These are phyloP conservation scores for Nyctibius bracteatus DNA, from an alignment of 2,113 vertebrate species.

Conservation along the genomic window DNA sequence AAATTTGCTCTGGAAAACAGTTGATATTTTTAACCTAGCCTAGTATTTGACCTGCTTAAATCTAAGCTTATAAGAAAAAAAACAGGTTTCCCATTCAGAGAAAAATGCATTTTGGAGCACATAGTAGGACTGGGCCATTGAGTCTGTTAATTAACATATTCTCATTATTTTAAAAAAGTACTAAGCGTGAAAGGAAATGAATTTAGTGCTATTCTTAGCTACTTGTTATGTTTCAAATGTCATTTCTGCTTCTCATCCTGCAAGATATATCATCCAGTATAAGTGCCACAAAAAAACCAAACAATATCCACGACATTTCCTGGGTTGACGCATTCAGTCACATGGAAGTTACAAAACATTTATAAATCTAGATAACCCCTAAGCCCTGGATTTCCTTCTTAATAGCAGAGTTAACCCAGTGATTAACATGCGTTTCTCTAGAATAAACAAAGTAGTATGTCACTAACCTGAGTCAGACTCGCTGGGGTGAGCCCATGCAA, in stretches of 20 bases:
- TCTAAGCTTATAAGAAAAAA: background rate
- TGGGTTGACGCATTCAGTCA: background rate
- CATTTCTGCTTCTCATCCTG: background rate
- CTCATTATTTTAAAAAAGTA: background rate
- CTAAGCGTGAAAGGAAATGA: background rate
- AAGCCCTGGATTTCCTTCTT: background rate
- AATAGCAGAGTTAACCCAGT: background rate
- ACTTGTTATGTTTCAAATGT: background rate
- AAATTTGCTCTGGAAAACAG: background rate
- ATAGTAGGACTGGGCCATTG: background rate
- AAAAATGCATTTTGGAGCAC: background rate
- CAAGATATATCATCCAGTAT: background rate
- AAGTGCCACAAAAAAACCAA: background rate
- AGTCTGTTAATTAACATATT: background rate
- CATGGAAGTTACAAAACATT: background rate
- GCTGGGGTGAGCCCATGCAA: accelerated
- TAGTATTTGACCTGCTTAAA: background rate
- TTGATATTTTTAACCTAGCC: background rate
- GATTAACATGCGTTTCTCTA: background rate
- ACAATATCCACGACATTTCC: background rate
- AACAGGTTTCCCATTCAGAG: background rate
- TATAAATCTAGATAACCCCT: background rate
- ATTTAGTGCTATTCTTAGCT: background rate
- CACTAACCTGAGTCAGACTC: background rate
- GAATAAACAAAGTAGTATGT: background rate